Conservation (phyloP, 2,888 invertebrate genomes). For the Corbicula japonica region DNA sequence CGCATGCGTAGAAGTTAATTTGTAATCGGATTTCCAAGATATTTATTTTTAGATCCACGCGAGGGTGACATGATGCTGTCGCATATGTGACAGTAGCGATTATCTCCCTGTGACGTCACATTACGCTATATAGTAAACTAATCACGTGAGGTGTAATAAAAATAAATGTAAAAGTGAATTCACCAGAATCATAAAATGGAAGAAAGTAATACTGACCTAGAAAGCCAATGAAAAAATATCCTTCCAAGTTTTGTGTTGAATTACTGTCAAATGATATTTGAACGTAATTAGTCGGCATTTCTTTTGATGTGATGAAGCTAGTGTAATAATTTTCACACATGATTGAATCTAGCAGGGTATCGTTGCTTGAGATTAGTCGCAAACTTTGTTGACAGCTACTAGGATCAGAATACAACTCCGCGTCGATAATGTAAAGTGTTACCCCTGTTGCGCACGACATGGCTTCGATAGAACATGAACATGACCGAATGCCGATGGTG, state of each 20-base stretch:
- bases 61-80: too few relatives aligned
- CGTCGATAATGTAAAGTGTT: neutral
- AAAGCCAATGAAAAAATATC: constrained; percentile 10
- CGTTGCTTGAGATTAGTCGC: neutral
- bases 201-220: neutral
- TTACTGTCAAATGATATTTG: neutral
- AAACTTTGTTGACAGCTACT: constrained; percentile 2
- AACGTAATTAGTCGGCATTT: neutral
- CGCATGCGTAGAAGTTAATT: too few relatives aligned
- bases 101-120: too few relatives aligned
- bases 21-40: too few relatives aligned
- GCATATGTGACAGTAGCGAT: too few relatives aligned
- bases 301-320: neutral
- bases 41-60: too few relatives aligned
- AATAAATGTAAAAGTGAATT: too few relatives aligned
- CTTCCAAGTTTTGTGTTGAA: neutral
- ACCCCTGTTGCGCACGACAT: neutral
- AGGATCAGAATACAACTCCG: constrained; percentile 1
- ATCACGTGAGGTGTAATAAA: too few relatives aligned
- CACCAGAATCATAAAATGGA: too few relatives aligned
- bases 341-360: neutral
- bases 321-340: constrained; percentile 20
- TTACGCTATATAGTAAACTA: too few relatives aligned
- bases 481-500: neutral
- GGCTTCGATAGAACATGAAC: constrained; percentile 7